Evolutionary conservation across 2,113 vertebrate genomes (phyloP), one percentile per base, ranked within the genome.

Genomic region (Callipepla californica): DNA sequence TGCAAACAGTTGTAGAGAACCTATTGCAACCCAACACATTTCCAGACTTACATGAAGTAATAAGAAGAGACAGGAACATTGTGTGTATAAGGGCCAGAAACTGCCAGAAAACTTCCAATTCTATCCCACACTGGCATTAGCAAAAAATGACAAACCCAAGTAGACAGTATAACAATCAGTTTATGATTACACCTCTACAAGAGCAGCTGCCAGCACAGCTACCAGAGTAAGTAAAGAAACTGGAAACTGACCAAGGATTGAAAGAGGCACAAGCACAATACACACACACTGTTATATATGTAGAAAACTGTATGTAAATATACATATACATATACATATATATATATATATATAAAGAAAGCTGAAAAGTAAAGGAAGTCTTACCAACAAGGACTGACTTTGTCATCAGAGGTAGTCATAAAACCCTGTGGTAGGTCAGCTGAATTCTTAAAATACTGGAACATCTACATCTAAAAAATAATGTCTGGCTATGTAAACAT

Each of bases 101-200:
- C 84, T 45, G 38, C 63, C 89, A 89, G 87, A 95, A 92, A 91
- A 70, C 63, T 91, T 95, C 87, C 79, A 95, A 38, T 92, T 93
- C 81, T 77, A 80, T 82, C 72, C 42, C 63, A 70, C 0, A 8
- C 63, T 92, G 92, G 93, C 85, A 87, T 89, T 92, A 83, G 72
- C 59, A 92, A 85, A 94, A 92, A 85, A n/a, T 0, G 1, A 62
- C 81, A 92, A 95, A 93, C 78, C 20, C 42, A 77, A 93, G 59
- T 25, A 91, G 91, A 80, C 92, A 95, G 57, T 70, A n/a, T 65
- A 96, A 91, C 78, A 94, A 91, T 63, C 20, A 80, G 55, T 70
- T 91, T 82, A 58, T 92, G 63, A 92, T 94, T 93, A 80, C 34
- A 80, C 47, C 84, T 89, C 78, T 80, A 70, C 59, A 87, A 93